Base-by-base conservation (phyloP, 92 coral and sea anemone genomes). In the Pocillopora meandrina region DNA sequence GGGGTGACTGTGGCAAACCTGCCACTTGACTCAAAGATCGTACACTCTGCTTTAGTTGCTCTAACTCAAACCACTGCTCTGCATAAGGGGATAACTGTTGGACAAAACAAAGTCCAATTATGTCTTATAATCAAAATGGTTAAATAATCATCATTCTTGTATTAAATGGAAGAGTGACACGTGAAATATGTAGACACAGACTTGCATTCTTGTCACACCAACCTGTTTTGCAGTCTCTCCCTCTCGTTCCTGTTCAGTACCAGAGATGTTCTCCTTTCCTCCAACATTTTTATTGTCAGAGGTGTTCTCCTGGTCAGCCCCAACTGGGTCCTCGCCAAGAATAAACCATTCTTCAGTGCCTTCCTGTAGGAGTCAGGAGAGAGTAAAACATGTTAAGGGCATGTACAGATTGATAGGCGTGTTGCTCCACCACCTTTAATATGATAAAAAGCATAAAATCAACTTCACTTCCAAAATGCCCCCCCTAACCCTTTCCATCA, bases 61-160 rank as follows among this genome's bases (percentile, higher is more conserved):
- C 95, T 18, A 94, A 87, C 42, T 80, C 95, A 75, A 87, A 86
- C 98, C 98, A 94, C 81, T 94, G 98, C 64, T 94, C 98, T 18
- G 93, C 87, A 86, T 94, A 94, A 31, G 77, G 79, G 23, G 82
- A 77, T 20, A 84, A 23, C 88, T 84, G 76, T 12, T 42, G 33
- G 35, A 20, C 10, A 19, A 11, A 19, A 52, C n/a, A 16, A 74
- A 9, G 8, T 9, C 21, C 33, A 23, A 15, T 9, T 65, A 65
- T 26, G 17, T 11, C 16, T 66, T 66, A 31, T 5, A 18, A 26
- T 18, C 1, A 16, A 7, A 2, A 12, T 59, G 14, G 10, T 16
- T 12, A 12, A 59, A 42, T 42, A 7, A 42, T 42, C 52, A 42
- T 65, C 33, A 9, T 65, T 9, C 47, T 6, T 68, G 13, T 14